phyloP scores from a whole-genome alignment of 2,888 invertebrate genomes.

The Drosophila helvetica region DNA sequence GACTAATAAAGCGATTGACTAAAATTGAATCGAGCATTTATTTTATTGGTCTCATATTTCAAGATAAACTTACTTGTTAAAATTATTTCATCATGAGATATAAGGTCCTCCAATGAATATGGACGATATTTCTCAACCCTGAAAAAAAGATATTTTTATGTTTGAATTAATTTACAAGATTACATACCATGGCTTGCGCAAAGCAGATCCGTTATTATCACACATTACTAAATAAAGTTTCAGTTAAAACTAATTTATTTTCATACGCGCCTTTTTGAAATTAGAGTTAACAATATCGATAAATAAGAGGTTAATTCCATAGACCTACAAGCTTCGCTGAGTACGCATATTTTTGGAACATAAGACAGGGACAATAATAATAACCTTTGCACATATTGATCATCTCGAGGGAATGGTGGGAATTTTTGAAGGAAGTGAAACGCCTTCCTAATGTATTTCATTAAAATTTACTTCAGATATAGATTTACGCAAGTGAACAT shows the following conservation, averaged over 20 bases:
- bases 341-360: neutral
- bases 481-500: too few species aligned
- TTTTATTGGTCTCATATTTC: neutral
- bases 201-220: neutral
- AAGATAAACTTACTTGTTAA: conserved; percentile 91
- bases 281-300: neutral
- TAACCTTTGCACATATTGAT: neutral
- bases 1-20: conserved; percentile 94
- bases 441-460: too few species aligned
- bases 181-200: neutral
- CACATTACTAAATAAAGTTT: neutral
- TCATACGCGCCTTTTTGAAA: neutral
- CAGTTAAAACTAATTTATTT: neutral
- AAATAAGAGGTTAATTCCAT: neutral
- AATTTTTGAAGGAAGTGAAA: too few species aligned
- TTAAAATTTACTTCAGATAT: too few species aligned
- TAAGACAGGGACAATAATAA: neutral
- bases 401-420: too few species aligned
- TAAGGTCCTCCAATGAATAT: conserved; percentile 93
- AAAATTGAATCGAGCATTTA: conserved; percentile 63
- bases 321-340: too few species aligned
- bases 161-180: neutral
- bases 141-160: neutral
- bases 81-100: conserved; percentile 98
- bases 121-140: conserved; percentile 99